Percentiles rank a stretch among this genome's conserved stretches.
Conservation (phyloP, 2,888 invertebrate genomes). For the Vanessa cardui region DNA sequence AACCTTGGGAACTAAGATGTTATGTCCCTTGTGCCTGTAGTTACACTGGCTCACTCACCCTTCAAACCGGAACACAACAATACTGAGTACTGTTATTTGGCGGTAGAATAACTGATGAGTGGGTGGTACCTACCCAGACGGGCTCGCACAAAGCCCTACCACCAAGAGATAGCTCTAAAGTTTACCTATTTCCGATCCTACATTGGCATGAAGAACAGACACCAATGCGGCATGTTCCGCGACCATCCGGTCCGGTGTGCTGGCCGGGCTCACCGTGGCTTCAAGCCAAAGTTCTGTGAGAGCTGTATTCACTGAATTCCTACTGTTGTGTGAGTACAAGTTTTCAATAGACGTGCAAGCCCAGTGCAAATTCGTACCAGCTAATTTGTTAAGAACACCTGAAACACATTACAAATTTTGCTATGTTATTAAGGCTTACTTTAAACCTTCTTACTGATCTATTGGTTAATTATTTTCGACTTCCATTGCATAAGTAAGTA, state of each 20-base stretch:
- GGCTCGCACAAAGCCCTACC: too few relatives aligned
- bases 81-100: too few relatives aligned
- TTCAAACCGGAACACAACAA: too few relatives aligned
- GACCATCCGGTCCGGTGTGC: conserved; percentile 88
- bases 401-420: conserved; percentile 35
- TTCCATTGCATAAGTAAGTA: too few relatives aligned
- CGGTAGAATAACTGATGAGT: too few relatives aligned
- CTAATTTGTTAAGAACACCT: conserved; percentile 91
- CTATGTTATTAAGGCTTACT: neutral
- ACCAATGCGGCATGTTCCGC: conserved; percentile 93
- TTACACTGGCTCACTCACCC: too few relatives aligned
- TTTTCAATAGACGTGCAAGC: conserved; percentile 91
- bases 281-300: conserved; percentile 87
- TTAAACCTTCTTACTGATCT: neutral
- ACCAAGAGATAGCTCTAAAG: neutral
- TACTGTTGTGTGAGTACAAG: conserved; percentile 89
- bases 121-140: too few relatives aligned
- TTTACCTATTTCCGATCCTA: conserved; percentile 95
- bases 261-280: conserved; percentile 84
- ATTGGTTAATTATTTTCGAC: neutral
- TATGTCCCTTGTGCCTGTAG: too few relatives aligned
- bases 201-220: conserved; percentile 92
- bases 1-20: too few relatives aligned
- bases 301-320: conserved; percentile 92
- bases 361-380: conserved; percentile 93